Evolutionary conservation across 2,113 vertebrate species (phyloP).

Genomic region (Hydrolagus affinis): DNA sequence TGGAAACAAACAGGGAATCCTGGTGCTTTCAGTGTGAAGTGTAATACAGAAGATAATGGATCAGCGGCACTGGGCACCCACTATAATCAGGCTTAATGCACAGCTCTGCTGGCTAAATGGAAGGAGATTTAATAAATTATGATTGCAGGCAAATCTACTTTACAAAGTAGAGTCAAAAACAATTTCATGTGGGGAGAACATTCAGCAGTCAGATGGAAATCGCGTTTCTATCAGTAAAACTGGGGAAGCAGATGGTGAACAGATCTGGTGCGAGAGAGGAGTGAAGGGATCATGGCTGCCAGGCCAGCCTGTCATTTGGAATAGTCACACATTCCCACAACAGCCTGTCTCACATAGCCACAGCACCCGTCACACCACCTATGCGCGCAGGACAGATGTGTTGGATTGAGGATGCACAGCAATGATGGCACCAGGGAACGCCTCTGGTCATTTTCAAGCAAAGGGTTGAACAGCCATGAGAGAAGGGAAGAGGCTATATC

Average conservation of each 20-base stretch:
- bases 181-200: constrained; percentile 54
- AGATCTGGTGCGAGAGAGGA: constrained; percentile 38
- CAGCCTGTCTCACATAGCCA: too few relatives aligned
- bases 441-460: too few relatives aligned
- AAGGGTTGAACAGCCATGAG: too few relatives aligned
- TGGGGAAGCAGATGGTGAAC: constrained; percentile 43
- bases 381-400: too few relatives aligned
- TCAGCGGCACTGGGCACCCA: constrained; percentile 52
- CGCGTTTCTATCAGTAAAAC: constrained; percentile 44
- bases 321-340: too few relatives aligned
- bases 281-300: constrained; percentile 1
- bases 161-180: constrained; percentile 64
- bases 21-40: too few relatives aligned
- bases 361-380: too few relatives aligned
- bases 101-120: constrained; percentile 73
- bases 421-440: too few relatives aligned
- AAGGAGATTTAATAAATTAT: constrained; percentile 97
- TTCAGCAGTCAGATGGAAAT: constrained; percentile 48
- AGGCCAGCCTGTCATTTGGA: too few relatives aligned
- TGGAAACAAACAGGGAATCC: background rate
- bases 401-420: too few relatives aligned
- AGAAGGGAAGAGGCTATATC: too few relatives aligned
- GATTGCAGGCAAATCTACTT: constrained; percentile 97
- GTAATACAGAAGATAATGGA: background rate
- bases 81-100: constrained; percentile 93